Conservation (phyloP, 2,113 vertebrate genomes). For the Callipepla squamata region DNA sequence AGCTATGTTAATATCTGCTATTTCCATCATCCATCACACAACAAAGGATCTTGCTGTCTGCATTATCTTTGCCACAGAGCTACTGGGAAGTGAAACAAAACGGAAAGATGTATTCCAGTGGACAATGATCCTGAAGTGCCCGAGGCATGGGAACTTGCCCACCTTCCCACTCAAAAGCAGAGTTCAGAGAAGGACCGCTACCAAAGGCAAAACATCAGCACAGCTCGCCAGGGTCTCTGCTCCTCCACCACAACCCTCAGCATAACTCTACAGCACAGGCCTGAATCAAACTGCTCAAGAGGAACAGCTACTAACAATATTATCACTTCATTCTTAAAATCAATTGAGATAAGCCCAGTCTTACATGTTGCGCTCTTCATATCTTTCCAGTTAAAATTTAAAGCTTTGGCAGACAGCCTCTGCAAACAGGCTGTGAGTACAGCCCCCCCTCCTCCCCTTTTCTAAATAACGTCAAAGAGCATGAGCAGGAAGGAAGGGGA, state of each 20-base stretch:
- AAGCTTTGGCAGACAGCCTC: neutral
- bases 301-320: rapidly evolving
- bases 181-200: neutral
- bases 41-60: neutral
- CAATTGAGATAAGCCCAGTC: neutral
- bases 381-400: neutral
- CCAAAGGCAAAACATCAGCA: neutral
- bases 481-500: neutral
- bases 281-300: neutral
- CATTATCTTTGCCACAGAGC: neutral
- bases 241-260: neutral
- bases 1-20: neutral
- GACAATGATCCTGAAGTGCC: rapidly evolving
- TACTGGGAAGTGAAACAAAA: neutral
- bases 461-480: neutral
- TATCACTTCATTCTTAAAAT: neutral
- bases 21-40: neutral
- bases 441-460: neutral
- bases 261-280: neutral
- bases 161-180: neutral
- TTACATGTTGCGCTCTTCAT: neutral
- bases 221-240: neutral
- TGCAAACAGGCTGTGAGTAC: neutral
- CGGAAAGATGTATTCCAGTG: neutral
- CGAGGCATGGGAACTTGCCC: neutral